Evolutionary conservation across 2,888 invertebrate genomes (phyloP), one percentile per base, ranked within the genome.

Genomic region (Megalurothrips usitatus): DNA sequence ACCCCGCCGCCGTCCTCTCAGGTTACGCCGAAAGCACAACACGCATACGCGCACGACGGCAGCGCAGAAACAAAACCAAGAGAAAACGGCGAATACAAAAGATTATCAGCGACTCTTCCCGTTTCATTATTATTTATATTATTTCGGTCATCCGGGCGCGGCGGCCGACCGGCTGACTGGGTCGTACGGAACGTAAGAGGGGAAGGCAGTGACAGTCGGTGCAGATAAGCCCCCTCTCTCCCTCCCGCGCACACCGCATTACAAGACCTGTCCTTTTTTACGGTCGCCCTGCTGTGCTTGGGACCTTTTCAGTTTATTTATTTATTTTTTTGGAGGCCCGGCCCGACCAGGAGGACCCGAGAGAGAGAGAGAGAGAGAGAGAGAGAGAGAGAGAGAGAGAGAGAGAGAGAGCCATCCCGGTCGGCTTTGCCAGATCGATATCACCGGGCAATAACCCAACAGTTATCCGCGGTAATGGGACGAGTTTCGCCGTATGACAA

Each of bases 361-460:
- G n/a, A n/a, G n/a, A n/a, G n/a, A n/a, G n/a, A n/a, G n/a, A n/a
- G n/a, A n/a, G n/a, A n/a, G n/a, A n/a, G n/a, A n/a, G n/a, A n/a
- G n/a, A n/a, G n/a, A n/a, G n/a, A n/a, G n/a, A n/a, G n/a, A n/a
- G n/a, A n/a, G n/a, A n/a, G n/a, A n/a, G n/a, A n/a, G n/a, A n/a
- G n/a, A n/a, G n/a, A n/a, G n/a, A n/a, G n/a, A n/a, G n/a, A n/a
- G 34, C 34, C 34, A 43, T 43, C 34, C 34, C 34, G 34, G 34
- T 2, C 34, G 17, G n/a, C 58, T 58, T 58, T 58, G 19, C 19
- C 17, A 58, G 58, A 58, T 58, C 17, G 14, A 58, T 58, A 58
- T 58, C 58, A 58, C n/a, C 58, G 17, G 58, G 58, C 58, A 58
- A 58, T 58, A 58, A 58, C 58, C 58, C 58, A 58, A 58, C 58